Evolutionary conservation across 2,113 vertebrate genomes (phyloP), one percentile per base, ranked within the genome.

Genomic region (Syrrhaptes paradoxus): DNA sequence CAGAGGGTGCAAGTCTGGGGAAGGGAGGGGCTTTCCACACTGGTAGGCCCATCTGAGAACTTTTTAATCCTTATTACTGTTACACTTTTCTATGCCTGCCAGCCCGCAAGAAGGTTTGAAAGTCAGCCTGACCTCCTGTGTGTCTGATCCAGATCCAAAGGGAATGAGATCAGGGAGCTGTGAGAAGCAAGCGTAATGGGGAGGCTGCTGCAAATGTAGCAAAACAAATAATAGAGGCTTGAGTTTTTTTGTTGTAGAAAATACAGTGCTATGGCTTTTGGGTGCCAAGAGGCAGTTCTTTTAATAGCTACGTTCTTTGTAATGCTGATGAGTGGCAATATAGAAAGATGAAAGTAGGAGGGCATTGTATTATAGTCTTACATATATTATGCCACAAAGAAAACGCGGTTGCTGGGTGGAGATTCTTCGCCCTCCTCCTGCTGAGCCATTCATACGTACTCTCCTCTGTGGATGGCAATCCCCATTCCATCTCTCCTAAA

Each of bases 301-400:
- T 94, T 96, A 97, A 93, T 96, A 97, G 95, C 88, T 92, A 73
- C 89, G 89, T 92, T 90, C 96, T 96, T 94, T 96, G 96, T 96
- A 89, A 96, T 97, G 96, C 90, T 96, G 96, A 96, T 96, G 88
- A 97, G 96, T 95, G 88, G 83, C 92, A 97, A 97, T 95, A 96
- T 95, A 96, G 96, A 96, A 96, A 96, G 96, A 96, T 96, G 95
- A 96, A 96, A 96, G 95, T 97, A 79, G 95, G 90, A 97, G 96
- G 90, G 96, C 92, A 95, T 96, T 96, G 93, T 97, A 76, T 94
- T 96, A 96, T 90, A 81, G 94, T 79, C 93, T 90, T 96, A 92
- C 92, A 96, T 97, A 95, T 93, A 96, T 96, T 97, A 96, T 89
- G 92, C 83, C 92, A 90, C 93, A 93, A 96, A 96, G 94, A 97